A percentile compares a stretch with the other conserved stretches of the same genome.
Evolutionary conservation across 2,888 invertebrate genomes (phyloP).

Genomic region (Kryphioiulus occultus): DNA sequence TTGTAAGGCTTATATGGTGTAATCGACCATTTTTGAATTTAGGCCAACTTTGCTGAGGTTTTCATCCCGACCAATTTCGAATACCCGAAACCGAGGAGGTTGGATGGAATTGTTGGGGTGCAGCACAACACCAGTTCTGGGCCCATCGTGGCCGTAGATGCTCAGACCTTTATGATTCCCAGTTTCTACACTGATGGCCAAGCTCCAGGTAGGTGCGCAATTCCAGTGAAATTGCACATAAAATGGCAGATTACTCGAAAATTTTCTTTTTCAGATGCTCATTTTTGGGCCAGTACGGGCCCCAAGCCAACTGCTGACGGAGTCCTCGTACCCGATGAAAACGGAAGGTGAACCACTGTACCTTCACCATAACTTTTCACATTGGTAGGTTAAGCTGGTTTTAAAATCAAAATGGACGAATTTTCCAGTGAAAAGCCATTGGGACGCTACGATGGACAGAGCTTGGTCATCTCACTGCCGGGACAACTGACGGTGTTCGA

Average conservation of each 20-base stretch:
- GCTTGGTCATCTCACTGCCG: conserved; percentile 88
- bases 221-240: not conserved
- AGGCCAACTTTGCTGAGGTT: conserved; percentile 91
- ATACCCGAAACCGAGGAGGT: conserved; percentile 79
- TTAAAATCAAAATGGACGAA: not conserved
- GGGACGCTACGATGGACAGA: conserved; percentile 87
- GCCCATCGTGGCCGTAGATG: conserved; percentile 88
- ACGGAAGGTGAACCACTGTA: conserved; percentile 70
- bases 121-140: conserved; percentile 90
- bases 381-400: not conserved
- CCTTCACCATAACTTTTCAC: not conserved
- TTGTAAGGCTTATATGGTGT: too few species aligned
- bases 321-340: conserved; percentile 88
- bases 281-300: conserved; percentile 94
- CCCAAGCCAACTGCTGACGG: conserved; percentile 81
- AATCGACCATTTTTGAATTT: conserved; percentile 55
- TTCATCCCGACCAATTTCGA: conserved; percentile 79
- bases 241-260: not conserved
- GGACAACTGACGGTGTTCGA: conserved; percentile 85
- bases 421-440: conserved; percentile 74
- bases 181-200: conserved; percentile 91
- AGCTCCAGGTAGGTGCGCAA: conserved; percentile 75
- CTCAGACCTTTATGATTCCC: conserved; percentile 90
- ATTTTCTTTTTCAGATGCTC: conserved; percentile 75
- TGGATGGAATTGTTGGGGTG: conserved; percentile 85